Conservation (phyloP, 2,797 vertebrate species). For the Mycteria americana region DNA sequence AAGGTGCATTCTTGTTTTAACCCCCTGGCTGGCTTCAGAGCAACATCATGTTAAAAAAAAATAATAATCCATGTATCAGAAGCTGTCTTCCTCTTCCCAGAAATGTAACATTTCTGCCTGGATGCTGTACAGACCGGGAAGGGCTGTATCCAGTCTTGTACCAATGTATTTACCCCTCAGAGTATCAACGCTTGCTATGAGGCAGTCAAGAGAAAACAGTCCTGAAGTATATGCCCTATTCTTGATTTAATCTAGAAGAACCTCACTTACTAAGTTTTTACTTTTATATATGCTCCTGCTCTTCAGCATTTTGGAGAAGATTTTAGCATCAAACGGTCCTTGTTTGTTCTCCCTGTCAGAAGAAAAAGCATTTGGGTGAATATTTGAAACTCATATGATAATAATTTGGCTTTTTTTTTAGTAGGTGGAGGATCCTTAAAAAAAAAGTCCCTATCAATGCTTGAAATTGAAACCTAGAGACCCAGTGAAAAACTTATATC, state of each 20-base stretch:
- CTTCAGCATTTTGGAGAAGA: neutral
- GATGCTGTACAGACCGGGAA: neutral
- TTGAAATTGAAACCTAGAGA: neutral
- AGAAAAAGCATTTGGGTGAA: neutral
- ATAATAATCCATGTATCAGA: rapidly evolving
- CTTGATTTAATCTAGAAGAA: neutral
- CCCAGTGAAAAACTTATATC: neutral
- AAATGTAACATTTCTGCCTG: neutral
- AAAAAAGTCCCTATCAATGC: neutral
- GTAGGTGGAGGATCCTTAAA: neutral
- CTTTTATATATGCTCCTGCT: neutral
- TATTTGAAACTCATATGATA: neutral
- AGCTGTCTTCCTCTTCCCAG: neutral
- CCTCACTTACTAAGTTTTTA: neutral
- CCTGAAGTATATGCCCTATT: neutral
- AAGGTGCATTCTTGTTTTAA: neutral
- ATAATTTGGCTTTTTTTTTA: neutral
- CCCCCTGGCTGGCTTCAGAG: neutral
- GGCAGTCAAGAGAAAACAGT: neutral
- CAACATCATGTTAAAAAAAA: neutral
- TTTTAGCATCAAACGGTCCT: neutral
- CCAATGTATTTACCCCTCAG: neutral
- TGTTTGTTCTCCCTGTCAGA: neutral
- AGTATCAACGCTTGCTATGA: neutral
- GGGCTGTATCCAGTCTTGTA: neutral